Conservation (phyloP, 2,797 vertebrate species). For the Pogoniulus pusillus region DNA sequence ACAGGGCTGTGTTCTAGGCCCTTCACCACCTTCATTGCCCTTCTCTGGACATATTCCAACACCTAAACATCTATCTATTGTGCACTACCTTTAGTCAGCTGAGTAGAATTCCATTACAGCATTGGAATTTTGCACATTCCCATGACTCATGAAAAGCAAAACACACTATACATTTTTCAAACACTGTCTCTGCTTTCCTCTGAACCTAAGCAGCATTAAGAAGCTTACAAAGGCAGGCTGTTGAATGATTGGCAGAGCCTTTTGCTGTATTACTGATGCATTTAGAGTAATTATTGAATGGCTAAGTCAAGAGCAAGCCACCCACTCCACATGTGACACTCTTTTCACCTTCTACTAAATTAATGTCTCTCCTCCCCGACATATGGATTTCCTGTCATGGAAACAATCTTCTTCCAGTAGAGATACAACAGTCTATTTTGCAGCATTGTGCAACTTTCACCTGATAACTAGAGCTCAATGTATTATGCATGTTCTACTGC, state of each 20-base stretch:
- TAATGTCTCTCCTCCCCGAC: constrained; percentile 47
- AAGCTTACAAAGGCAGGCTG: constrained; percentile 19
- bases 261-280: constrained; percentile 14
- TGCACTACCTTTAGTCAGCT: background rate
- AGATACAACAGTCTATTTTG: constrained; percentile 40
- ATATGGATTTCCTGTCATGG: constrained; percentile 65
- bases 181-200: background rate
- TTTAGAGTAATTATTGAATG: constrained; percentile 59
- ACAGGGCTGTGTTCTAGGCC: too few relatives aligned
- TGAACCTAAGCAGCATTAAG: constrained; percentile 31
- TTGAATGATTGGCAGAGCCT: constrained; percentile 19
- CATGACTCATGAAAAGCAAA: background rate
- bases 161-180: background rate
- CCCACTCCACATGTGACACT: background rate
- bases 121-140: background rate
- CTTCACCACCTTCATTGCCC: too few relatives aligned
- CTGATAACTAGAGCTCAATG: constrained; percentile 62
- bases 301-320: constrained; percentile 26
- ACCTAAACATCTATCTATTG: background rate
- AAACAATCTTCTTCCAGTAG: constrained; percentile 54
- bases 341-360: constrained; percentile 65
- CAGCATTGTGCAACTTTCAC: constrained; percentile 55
- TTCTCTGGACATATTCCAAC: too few relatives aligned
- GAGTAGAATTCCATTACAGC: background rate
- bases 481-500: constrained; percentile 68